These are phyloP conservation scores for Chironomus striatipennis DNA, from an alignment of 1,140 invertebrate genomes.

Conservation along the genomic window DNA sequence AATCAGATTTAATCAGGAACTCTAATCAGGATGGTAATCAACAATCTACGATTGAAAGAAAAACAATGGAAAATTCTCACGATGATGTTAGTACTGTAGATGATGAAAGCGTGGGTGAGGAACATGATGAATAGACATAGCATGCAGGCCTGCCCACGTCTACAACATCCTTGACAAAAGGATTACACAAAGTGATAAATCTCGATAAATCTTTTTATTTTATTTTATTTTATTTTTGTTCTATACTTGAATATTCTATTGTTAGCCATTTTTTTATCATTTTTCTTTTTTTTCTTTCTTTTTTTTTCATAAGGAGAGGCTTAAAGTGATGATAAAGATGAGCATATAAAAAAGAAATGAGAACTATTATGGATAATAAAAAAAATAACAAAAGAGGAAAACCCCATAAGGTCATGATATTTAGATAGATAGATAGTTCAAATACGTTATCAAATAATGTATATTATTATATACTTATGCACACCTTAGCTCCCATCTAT, in stretches of 20 bases:
- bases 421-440: background rate
- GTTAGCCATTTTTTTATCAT: background rate
- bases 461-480: background rate
- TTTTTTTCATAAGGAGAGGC: background rate
- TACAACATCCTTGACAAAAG: background rate
- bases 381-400: background rate
- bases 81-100: background rate
- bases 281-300: no score
- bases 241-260: background rate
- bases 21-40: background rate
- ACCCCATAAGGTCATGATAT: background rate
- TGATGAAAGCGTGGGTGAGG: background rate
- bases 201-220: background rate
- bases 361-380: background rate
- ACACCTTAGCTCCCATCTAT: background rate
- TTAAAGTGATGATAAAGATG: background rate
- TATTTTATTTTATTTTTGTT: no score
- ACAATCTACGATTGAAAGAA: background rate
- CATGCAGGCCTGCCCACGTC: background rate
- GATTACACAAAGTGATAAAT: slow-evolving; percentile 8
- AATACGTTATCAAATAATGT: no score
- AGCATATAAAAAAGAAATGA: background rate
- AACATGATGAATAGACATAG: background rate
- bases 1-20: background rate
- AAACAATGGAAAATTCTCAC: no score